phyloP scores from a whole-genome alignment of 2,888 invertebrate genomes.

The Neoitamus cyanurus region DNA sequence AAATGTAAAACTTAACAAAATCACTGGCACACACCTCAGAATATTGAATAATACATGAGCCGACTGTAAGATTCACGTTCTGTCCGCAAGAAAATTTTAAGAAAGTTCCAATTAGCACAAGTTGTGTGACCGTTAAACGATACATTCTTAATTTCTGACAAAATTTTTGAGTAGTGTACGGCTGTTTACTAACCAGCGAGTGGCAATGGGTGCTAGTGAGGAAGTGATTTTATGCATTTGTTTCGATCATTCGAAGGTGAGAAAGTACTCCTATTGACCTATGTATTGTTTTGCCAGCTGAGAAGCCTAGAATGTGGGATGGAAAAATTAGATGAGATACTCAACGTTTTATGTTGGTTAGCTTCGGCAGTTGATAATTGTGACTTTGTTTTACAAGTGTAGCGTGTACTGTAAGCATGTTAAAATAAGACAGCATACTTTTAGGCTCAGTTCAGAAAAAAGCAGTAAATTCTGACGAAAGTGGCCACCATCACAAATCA shows the following conservation, averaged over 20 bases:
- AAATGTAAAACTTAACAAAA: conserved; percentile 56
- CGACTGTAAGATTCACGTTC: conserved; percentile 54
- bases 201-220: background rate
- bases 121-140: background rate
- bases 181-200: background rate
- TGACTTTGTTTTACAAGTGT: background rate
- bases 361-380: background rate
- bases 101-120: conserved; percentile 23
- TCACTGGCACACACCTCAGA: conserved; percentile 56
- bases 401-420: background rate
- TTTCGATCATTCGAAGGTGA: background rate
- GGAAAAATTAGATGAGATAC: background rate
- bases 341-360: background rate
- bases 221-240: background rate
- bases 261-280: too few species aligned
- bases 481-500: too few species aligned
- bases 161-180: background rate
- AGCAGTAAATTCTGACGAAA: background rate
- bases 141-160: background rate
- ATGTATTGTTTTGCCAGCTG: background rate
- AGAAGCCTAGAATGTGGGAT: background rate
- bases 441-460: background rate
- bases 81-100: background rate
- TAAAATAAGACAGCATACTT: background rate
- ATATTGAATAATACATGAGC: conserved; percentile 56